These are phyloP conservation scores for Oikopleura vanhoeffeni DNA, from an alignment of 23 tunicate genomes.

Conservation along the genomic window DNA sequence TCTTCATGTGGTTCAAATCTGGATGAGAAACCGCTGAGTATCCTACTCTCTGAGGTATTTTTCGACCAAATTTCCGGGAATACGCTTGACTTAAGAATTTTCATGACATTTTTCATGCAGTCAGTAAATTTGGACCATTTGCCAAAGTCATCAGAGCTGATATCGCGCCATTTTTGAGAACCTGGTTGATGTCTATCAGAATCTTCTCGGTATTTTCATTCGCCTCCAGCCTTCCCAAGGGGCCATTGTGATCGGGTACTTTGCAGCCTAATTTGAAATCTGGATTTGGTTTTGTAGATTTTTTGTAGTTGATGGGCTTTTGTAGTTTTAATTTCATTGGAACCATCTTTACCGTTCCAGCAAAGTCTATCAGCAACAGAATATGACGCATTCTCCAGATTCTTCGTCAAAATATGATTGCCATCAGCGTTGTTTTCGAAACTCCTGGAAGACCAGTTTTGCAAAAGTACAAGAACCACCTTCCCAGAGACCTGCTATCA, in stretches of 20 bases:
- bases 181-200: neutral
- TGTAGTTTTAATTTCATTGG: neutral
- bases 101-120: neutral
- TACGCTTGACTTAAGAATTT: neutral
- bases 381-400: neutral
- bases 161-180: neutral
- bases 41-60: neutral
- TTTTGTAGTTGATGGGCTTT: neutral
- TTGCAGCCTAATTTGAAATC: slow-evolving; percentile 4
- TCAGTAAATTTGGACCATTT: neutral
- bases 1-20: neutral
- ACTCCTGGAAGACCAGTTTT: neutral
- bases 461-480: neutral
- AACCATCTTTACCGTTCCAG: neutral
- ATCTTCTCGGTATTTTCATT: neutral
- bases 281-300: too few relatives aligned
- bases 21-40: neutral
- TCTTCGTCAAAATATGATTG: neutral
- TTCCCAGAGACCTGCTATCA: neutral
- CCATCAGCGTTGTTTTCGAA: neutral
- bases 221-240: neutral
- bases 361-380: slow-evolving; percentile 9
- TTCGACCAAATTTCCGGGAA: neutral
- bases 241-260: slow-evolving; percentile 5
- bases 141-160: neutral